These are phyloP conservation scores for Lepidurus apus DNA, from an alignment of 1,140 invertebrate species.

Conservation along the genomic window DNA sequence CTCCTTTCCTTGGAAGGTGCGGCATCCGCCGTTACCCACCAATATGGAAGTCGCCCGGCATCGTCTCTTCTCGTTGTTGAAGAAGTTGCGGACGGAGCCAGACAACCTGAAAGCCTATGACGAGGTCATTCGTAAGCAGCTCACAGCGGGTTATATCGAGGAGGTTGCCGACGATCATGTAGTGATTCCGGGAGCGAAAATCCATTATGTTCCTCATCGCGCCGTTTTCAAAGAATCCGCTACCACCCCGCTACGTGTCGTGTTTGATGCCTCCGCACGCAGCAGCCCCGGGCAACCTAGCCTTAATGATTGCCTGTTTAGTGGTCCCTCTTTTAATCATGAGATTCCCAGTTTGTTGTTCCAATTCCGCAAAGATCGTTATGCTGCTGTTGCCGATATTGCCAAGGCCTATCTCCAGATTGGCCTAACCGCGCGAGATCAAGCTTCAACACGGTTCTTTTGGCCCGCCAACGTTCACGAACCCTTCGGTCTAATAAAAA, in stretches of 20 bases:
- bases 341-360: not conserved
- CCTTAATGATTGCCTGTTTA: constrained; percentile 14
- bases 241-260: constrained; percentile 19
- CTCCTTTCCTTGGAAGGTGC: constrained; percentile 18
- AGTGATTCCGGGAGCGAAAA: not conserved
- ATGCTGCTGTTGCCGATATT: constrained; percentile 30
- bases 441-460: constrained; percentile 24
- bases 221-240: constrained; percentile 3
- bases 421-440: not conserved
- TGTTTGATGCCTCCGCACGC: constrained; percentile 11
- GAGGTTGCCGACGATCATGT: not conserved
- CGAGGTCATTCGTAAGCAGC: too few relatives aligned
- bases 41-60: constrained; percentile 20
- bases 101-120: too few relatives aligned
- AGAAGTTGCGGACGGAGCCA: not conserved
- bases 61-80: not conserved
- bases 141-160: not conserved
- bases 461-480: constrained; percentile 1
- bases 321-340: not conserved
- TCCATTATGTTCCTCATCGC: not conserved
- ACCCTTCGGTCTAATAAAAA: not conserved
- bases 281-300: not conserved
- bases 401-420: constrained; percentile 27
- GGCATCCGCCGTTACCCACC: not conserved
- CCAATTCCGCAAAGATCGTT: not conserved